Evolutionary conservation across 2,797 vertebrate genomes (phyloP).

Genomic region (Morelia viridis): DNA sequence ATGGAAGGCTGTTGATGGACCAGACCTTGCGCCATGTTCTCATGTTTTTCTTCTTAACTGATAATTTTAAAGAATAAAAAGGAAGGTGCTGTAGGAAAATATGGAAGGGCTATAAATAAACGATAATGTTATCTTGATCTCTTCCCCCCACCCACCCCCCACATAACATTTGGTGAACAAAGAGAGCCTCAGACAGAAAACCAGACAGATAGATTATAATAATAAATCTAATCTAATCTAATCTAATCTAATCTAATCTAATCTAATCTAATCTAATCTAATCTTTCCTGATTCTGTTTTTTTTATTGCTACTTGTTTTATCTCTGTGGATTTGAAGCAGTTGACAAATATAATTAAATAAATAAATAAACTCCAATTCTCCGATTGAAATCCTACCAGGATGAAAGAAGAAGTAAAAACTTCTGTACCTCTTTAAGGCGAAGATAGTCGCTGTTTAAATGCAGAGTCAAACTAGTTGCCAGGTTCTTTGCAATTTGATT

Average conservation of each 20-base stretch:
- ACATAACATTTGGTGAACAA: not conserved
- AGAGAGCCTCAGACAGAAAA: not conserved
- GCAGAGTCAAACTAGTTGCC: not conserved
- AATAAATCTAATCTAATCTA: not conserved
- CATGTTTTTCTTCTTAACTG: not conserved
- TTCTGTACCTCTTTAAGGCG: not conserved
- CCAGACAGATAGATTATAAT: not conserved
- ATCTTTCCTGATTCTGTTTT: not conserved
- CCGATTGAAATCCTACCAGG: not conserved
- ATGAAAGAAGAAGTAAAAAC: not conserved
- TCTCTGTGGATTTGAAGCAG: not conserved
- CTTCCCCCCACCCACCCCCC: not conserved
- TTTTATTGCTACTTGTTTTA: not conserved
- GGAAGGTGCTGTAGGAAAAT: not conserved
- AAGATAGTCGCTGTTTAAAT: not conserved
- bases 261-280: too few relatives aligned
- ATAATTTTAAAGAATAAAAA: not conserved
- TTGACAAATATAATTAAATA: not conserved
- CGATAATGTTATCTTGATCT: not conserved
- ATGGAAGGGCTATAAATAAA: not conserved
- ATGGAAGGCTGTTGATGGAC: too few relatives aligned
- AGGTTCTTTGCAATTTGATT: not conserved
- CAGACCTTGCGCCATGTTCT: too few relatives aligned
- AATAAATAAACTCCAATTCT: not conserved
- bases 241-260: too few relatives aligned